phyloP scores from a whole-genome alignment of 2,113 vertebrate genomes.

The Pampusana beccarii region DNA sequence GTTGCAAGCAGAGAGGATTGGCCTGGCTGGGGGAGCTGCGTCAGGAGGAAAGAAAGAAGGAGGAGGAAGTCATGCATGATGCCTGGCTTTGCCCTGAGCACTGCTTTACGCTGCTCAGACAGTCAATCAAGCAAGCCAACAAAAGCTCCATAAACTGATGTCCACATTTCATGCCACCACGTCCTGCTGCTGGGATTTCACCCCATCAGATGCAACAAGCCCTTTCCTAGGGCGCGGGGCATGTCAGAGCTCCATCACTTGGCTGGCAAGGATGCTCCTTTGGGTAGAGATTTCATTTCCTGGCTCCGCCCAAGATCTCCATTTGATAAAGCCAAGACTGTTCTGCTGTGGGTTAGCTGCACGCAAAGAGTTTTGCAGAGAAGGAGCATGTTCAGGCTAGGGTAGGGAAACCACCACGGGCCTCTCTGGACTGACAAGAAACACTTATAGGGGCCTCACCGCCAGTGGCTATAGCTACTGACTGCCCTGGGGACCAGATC shows the following conservation, averaged over 20 bases:
- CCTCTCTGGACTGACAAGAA: neutral
- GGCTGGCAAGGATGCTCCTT: neutral
- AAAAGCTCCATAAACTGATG: neutral
- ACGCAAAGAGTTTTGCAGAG: neutral
- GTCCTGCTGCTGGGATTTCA: fast-evolving
- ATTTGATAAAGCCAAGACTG: neutral
- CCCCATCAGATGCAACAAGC: neutral
- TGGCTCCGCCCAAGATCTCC: slow-evolving; percentile 54
- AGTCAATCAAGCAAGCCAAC: neutral
- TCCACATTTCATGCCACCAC: neutral
- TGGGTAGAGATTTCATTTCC: slow-evolving; percentile 49
- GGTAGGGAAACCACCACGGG: neutral
- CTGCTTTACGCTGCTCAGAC: neutral
- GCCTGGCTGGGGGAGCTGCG: neutral
- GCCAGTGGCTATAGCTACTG: neutral
- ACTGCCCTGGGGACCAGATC: neutral
- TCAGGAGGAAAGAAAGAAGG: neutral
- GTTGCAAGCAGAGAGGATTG: neutral
- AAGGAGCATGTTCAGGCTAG: neutral
- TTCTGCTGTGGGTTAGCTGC: slow-evolving; percentile 25
- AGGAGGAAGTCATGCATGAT: neutral
- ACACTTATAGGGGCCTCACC: neutral
- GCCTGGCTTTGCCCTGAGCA: neutral
- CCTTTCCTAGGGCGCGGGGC: neutral
- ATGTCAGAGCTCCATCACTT: slow-evolving; percentile 11